phyloP scores from a whole-genome alignment of 2,797 vertebrate species.

The Ptychadena robeensis region DNA sequence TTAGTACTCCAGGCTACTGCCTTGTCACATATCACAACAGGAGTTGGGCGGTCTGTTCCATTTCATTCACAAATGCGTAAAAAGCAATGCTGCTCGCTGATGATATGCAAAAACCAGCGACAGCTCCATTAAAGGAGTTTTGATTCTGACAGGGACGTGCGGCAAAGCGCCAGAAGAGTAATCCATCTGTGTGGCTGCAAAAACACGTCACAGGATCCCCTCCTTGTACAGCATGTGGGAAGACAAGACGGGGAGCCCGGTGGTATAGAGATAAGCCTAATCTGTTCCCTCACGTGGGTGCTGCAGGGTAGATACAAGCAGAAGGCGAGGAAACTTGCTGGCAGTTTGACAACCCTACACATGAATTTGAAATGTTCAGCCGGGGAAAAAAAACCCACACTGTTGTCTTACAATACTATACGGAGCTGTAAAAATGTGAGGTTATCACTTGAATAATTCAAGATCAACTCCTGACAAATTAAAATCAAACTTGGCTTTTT shows the following conservation, averaged over 20 bases:
- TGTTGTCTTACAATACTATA: neutral
- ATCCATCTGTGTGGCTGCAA: constrained; percentile 56
- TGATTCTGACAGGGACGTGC: constrained; percentile 30
- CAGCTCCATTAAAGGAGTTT: constrained; percentile 57
- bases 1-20: neutral
- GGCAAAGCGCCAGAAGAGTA: constrained; percentile 41
- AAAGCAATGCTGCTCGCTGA: neutral
- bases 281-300: constrained; percentile 60
- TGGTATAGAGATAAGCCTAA: constrained; percentile 58
- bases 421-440: neutral
- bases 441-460: neutral
- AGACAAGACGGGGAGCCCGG: constrained; percentile 55
- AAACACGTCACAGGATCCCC: constrained; percentile 57
- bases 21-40: constrained; percentile 6
- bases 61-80: constrained; percentile 57
- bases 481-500: neutral
- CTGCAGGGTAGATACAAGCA: constrained; percentile 55
- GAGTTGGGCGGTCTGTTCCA: constrained; percentile 26
- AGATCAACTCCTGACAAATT: neutral
- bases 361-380: constrained; percentile 35
- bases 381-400: neutral
- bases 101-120: constrained; percentile 22
- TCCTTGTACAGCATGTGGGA: constrained; percentile 48
- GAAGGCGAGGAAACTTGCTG: constrained; percentile 56
- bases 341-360: constrained; percentile 38